Evolutionary conservation across 2,797 vertebrate species (phyloP), one percentile per base, ranked within the genome.

Genomic region (Diceros bicornis): DNA sequence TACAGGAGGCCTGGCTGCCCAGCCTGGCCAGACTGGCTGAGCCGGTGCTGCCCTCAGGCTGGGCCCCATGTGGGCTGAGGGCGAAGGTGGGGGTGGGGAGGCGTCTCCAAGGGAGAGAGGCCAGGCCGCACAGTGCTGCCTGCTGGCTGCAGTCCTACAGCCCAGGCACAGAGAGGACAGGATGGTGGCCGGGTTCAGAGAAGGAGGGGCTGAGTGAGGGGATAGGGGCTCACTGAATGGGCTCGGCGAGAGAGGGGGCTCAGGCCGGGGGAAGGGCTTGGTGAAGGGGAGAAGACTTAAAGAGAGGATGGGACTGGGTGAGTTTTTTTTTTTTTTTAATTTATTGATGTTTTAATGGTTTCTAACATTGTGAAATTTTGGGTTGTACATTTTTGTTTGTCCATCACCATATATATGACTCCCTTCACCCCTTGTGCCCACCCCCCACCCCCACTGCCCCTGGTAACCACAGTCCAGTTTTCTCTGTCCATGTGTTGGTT

Each of bases 1-100:
- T 64, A 52, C 71, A 41, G n/a, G 41, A 91, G 62, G 64, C 62
- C 83, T 66, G 57, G 82, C 77, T 34, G n/a, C 64, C 77, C 27
- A 1, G 72, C 85, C 81, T 93, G 89, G 95, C 69, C 44, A 50
- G 89, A 97, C 96, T 66, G 91, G 96, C 86, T 72, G 27, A 94
- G 93, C 83, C 0, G 37, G 68, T 68, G 78, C 83, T 69, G 59
- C 47, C 87, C 96, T 55, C 32, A 34, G 62, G 21, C 68, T 29
- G 82, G 47, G 88, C 72, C 78, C 85, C 64, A 62, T 0, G 10
- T 57, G 86, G 68, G 69, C 69, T 18, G 44, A 57, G 29, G 68
- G 37, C 34, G 34, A 55, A 20, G 52, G 72, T 44, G 25, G 57
- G 34, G 41, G 44, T 41, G 78, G 55, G 89, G 71, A 27, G 72